phyloP scores from a whole-genome alignment of 2,888 invertebrate species.

The Hemaris fuciformis region DNA sequence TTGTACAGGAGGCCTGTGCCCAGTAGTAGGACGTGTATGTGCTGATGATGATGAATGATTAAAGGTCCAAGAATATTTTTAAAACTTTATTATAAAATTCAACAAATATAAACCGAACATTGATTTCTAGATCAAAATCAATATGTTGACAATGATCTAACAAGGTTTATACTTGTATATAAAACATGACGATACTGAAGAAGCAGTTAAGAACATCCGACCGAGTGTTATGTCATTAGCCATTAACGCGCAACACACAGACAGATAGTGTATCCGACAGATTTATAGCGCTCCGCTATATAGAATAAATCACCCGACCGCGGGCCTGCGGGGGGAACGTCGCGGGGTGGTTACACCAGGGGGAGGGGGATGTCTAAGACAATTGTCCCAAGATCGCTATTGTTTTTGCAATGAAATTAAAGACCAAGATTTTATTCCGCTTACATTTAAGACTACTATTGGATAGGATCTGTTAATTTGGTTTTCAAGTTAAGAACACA shows the following conservation, averaged over 20 bases:
- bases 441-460: neutral
- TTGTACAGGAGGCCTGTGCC: no score
- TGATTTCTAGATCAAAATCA: neutral
- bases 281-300: conserved; percentile 44
- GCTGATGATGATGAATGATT: no score
- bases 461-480: no score
- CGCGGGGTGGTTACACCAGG: conserved; percentile 1
- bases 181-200: neutral
- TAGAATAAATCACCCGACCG: conserved; percentile 42
- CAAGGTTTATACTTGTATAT: neutral
- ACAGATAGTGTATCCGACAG: conserved; percentile 52
- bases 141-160: neutral
- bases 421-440: conserved; percentile 18
- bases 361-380: conserved; percentile 31
- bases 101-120: neutral
- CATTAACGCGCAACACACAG: conserved; percentile 51
- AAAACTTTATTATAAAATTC: no score
- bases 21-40: no score
- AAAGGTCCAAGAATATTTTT: no score
- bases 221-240: conserved; percentile 52
- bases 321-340: conserved; percentile 8
- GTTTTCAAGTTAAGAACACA: no score
- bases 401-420: conserved; percentile 15
- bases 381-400: conserved; percentile 17
- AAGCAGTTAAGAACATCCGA: conserved; percentile 16